These are phyloP conservation scores for Pholis gunnellus DNA, from an alignment of 2,113 vertebrate genomes.

Conservation along the genomic window DNA sequence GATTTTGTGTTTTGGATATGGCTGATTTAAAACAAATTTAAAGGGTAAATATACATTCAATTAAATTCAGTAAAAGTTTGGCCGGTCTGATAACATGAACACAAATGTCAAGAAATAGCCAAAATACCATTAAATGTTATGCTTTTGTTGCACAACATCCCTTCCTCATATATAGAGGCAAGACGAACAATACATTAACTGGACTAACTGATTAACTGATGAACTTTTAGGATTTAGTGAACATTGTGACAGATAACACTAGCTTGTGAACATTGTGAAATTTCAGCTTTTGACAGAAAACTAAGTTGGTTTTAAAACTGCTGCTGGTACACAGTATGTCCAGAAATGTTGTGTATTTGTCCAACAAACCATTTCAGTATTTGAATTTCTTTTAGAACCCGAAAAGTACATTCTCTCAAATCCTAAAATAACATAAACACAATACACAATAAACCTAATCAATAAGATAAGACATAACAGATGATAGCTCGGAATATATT, in stretches of 20 bases:
- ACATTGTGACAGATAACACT: background rate
- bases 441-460: background rate
- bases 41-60: background rate
- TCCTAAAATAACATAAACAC: background rate
- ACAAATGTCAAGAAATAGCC: background rate
- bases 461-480: slow-evolving; percentile 7
- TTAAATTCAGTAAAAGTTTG: slow-evolving; percentile 3
- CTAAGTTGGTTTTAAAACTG: background rate
- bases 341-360: slow-evolving; percentile 17
- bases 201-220: background rate
- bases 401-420: slow-evolving; percentile 4
- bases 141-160: slow-evolving; percentile 11
- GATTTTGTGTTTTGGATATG: background rate
- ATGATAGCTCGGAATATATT: slow-evolving; percentile 14
- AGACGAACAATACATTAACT: background rate
- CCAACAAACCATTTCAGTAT: background rate
- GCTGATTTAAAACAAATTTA: background rate
- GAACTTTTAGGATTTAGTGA: slow-evolving; percentile 12
- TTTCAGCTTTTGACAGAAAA: background rate
- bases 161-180: background rate
- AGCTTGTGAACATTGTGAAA: background rate
- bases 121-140: background rate
- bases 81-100: background rate
- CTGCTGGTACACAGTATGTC: slow-evolving; percentile 23
- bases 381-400: slow-evolving; percentile 3